Base-by-base conservation (phyloP, 2,888 invertebrate species). In the Smittia sp. region DNA sequence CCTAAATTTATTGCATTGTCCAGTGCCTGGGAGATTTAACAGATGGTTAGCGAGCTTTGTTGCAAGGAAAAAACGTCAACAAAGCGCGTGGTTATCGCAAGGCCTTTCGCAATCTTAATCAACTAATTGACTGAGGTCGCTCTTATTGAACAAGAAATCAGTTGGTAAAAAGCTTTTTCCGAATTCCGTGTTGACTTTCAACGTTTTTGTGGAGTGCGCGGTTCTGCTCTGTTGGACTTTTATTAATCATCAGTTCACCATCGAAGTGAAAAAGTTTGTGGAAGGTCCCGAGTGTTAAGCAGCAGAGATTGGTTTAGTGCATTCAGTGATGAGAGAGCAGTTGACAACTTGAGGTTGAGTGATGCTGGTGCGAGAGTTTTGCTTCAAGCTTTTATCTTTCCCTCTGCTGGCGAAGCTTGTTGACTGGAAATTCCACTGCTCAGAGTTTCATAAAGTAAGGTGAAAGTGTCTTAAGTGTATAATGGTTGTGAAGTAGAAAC, bases 321-420 rank as follows among this genome's bases (percentile, higher is more conserved):
- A 68, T 68, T 38, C 18, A 41, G 41, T 68, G 68, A 6, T 32
- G 66, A 39, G 38, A 32, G 9, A 32, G 32, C 32, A 32, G 32
- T 32, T 9, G 32, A 9, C 3, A 32, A 6, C 3, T 3, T 32
- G 32, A 32, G 4, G 32, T 32, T 32, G 32, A 32, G 32, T 32
- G 32, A 80, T 80, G 81, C 75, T 78, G 74, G 75, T 80, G 76
- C 77, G 77, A 27, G 79, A 81, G 75, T 78, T 82, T 58, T 82
- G 82, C 75, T 77, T 79, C 15, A 82, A 80, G 77, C 77, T 82
- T 66, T 81, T 79, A 73, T 78, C 82, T 65, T 81, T 80, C 79
- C 82, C 82, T 46, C 78, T 80, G 75, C 76, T 82, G 0, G 79
- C 81, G 13, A 80, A 82, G 75, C 76, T 82, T 76, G 82, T 82